Evolutionary conservation across 2,797 vertebrate species (phyloP).

Genomic region (Catamblyrhynchus diadema): DNA sequence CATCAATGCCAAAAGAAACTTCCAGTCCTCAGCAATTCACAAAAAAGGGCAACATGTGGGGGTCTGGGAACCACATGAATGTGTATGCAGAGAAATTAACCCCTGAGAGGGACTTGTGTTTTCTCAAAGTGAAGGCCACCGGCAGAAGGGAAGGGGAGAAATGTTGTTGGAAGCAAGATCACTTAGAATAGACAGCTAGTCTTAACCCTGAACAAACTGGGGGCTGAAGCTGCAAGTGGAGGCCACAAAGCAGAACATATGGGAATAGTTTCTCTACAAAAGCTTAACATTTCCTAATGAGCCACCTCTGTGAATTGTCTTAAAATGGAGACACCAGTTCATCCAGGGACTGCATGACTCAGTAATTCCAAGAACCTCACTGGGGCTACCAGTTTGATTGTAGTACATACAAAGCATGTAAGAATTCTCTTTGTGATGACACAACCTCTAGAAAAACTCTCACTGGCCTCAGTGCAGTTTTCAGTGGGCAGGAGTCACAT

Average conservation of each 20-base stretch:
- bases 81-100: background rate
- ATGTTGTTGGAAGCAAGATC: background rate
- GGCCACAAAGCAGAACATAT: background rate
- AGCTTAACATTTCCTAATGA: background rate
- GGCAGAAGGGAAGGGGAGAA: background rate
- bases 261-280: background rate
- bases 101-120: accelerated
- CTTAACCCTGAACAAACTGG: background rate
- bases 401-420: background rate
- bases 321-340: background rate
- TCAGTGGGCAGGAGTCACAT: background rate
- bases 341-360: background rate
- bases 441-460: background rate
- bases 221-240: background rate
- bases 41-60: background rate
- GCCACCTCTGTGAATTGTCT: background rate
- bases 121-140: background rate
- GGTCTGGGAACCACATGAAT: background rate
- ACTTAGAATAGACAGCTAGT: background rate
- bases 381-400: background rate
- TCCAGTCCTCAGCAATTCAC: background rate
- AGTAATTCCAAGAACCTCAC: background rate
- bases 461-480: background rate
- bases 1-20: background rate
- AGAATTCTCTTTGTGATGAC: background rate